Conservation (phyloP, 1,140 invertebrate genomes). For the Cataglyphis hispanica region DNA sequence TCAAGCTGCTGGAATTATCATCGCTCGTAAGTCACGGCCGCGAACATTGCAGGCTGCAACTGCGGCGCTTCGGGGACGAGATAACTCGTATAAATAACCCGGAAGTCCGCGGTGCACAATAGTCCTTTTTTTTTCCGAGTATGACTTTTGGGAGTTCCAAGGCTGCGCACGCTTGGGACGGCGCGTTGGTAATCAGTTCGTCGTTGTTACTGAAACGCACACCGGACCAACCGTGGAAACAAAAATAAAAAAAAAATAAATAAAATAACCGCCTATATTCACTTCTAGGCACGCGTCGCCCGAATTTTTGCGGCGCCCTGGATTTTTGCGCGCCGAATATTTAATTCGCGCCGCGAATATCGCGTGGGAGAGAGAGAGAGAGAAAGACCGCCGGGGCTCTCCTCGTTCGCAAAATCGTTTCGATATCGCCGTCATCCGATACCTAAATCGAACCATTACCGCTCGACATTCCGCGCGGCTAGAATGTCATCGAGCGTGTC, state of each 20-base stretch:
- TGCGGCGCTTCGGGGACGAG: slow-evolving; percentile 72
- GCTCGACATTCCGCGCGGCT: slow-evolving; percentile 6
- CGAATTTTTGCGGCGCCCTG: slow-evolving; percentile 42
- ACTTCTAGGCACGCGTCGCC: slow-evolving; percentile 27
- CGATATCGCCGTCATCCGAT: slow-evolving; percentile 46
- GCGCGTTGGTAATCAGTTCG: slow-evolving; percentile 75
- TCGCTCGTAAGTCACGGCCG: slow-evolving; percentile 73
- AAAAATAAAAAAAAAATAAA: not conserved
- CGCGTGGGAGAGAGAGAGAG: not conserved
- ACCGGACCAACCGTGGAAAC: not conserved
- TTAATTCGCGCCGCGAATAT: slow-evolving; percentile 33
- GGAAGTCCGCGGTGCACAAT: slow-evolving; percentile 77
- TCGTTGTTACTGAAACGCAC: slow-evolving; percentile 72
- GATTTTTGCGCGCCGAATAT: slow-evolving; percentile 51
- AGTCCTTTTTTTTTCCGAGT: slow-evolving; percentile 71
- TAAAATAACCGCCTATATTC: not conserved
- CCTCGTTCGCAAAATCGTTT: slow-evolving; percentile 41
- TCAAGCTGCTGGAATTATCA: slow-evolving; percentile 76
- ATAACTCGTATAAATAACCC: slow-evolving; percentile 78
- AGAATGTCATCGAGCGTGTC: slow-evolving; percentile 48
- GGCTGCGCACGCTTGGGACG: slow-evolving; percentile 72
- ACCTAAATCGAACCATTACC: slow-evolving; percentile 56
- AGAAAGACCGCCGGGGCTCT: not conserved
- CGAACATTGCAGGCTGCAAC: slow-evolving; percentile 67
- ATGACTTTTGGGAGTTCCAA: slow-evolving; percentile 77